Base-by-base conservation (phyloP, 2,888 invertebrate species). In the Amiota minor region DNA sequence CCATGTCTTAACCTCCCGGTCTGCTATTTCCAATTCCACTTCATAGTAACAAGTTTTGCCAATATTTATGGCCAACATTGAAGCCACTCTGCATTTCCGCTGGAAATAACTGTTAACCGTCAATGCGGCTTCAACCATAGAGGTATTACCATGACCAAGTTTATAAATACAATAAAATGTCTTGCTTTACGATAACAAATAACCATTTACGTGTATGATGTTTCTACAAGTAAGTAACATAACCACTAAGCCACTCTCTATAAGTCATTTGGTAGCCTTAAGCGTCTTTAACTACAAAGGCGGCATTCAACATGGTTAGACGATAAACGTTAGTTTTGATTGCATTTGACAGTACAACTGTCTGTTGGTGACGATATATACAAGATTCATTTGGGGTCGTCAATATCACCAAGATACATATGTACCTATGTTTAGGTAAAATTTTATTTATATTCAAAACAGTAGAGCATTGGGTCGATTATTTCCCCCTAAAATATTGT, bases 101-200 rank as follows among this genome's bases (percentile, higher is more conserved):
- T 64, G 45, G 46, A 64, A 64, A 64, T 46, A 64, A 64, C 64
- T 14, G 64, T 64, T 64, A 64, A 46, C 64, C 8, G 64, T 64
- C 46, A 64, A 46, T n/a, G 16, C 14, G 35, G 35, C 6, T 35
- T 35, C 14, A n/a, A 46, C 64, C 64, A 1, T 10, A 64, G 16
- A 46, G 64, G 64, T 16, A 46, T 14, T 35, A 12, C 16, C 64
- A 64, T 64, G 45, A 64, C 64, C 64, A 64, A 64, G 64, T 64
- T 64, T 46, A 46, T 64, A 16, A 47, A 64, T 14, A 59, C 18
- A 47, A 35, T 35, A 35, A 62, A 12, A 62, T 45, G 12, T 35
- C 35, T 62, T 59, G 59, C 59, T 59, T 59, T n/a, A 59, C 59
- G 20, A 59, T 20, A 59, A 59, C 20, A 59, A 59, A 59, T 16